Evolutionary conservation across 2,888 invertebrate genomes (phyloP).

Genomic region (Bimastos eiseni): DNA sequence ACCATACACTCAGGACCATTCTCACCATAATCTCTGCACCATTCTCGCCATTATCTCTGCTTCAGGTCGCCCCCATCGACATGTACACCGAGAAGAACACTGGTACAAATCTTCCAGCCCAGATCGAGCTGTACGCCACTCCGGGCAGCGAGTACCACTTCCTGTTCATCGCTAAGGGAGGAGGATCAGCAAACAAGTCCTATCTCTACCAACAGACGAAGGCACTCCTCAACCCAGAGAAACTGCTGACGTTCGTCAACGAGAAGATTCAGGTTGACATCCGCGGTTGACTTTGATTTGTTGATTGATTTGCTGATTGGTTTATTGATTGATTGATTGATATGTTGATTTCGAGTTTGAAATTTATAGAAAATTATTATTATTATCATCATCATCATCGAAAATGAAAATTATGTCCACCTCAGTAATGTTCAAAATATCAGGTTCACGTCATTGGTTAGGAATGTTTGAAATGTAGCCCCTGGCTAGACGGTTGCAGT

Average conservation of each 20-base stretch:
- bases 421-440: too few species aligned
- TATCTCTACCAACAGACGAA: conserved; percentile 63
- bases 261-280: conserved; percentile 60
- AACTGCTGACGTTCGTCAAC: conserved; percentile 57
- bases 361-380: too few species aligned
- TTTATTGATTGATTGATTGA: neutral
- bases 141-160: conserved; percentile 59
- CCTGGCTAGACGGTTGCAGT: neutral
- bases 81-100: conserved; percentile 62
- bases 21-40: neutral
- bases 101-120: conserved; percentile 61
- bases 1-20: neutral
- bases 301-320: neutral
- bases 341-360: neutral
- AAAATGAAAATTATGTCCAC: too few species aligned
- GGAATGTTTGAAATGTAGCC: neutral
- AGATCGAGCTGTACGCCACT: conserved; percentile 61
- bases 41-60: neutral
- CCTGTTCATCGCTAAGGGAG: conserved; percentile 62
- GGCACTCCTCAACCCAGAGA: conserved; percentile 60
- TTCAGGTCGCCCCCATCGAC: conserved; percentile 60
- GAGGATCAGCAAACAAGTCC: conserved; percentile 62
- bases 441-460: neutral
- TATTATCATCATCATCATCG: too few species aligned
- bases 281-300: neutral